Conservation (phyloP, 2,113 vertebrate species). For the Bettongia penicillata region DNA sequence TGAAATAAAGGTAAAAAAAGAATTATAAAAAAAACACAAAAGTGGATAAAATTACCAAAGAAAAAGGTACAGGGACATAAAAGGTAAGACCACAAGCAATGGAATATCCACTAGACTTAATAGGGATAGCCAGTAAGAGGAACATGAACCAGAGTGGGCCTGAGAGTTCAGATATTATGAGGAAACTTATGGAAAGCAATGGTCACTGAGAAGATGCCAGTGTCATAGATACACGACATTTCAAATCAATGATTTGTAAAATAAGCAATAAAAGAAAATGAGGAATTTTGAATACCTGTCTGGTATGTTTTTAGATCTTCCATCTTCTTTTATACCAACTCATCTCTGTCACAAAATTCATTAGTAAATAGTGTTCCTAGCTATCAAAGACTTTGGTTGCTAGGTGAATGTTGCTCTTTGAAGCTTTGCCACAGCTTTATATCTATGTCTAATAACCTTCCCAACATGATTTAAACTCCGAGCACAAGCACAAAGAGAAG, state of each 20-base stretch:
- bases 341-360: not conserved
- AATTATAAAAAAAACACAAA: too few species aligned
- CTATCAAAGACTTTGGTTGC: not conserved
- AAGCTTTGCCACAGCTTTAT: conserved; percentile 2
- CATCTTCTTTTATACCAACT: not conserved
- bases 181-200: not conserved
- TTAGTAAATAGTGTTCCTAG: not conserved
- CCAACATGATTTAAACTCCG: conserved; percentile 52
- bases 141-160: not conserved
- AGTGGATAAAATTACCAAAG: too few species aligned
- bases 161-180: not conserved
- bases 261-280: conserved; percentile 15
- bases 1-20: not conserved
- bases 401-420: conserved; percentile 39
- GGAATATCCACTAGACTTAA: not conserved
- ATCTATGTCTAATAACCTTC: conserved; percentile 4
- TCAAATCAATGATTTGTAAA: not conserved
- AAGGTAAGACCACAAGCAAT: too few species aligned
- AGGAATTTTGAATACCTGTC: not conserved
- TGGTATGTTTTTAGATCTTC: not conserved
- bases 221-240: not conserved
- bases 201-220: not conserved
- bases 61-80: too few species aligned
- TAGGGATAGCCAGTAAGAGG: not conserved
- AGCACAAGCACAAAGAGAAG: not conserved